A percentile compares a stretch with the other conserved stretches of the same genome.
Conservation (phyloP, 2,113 vertebrate genomes). For the Brachypodius melanocephalos region DNA sequence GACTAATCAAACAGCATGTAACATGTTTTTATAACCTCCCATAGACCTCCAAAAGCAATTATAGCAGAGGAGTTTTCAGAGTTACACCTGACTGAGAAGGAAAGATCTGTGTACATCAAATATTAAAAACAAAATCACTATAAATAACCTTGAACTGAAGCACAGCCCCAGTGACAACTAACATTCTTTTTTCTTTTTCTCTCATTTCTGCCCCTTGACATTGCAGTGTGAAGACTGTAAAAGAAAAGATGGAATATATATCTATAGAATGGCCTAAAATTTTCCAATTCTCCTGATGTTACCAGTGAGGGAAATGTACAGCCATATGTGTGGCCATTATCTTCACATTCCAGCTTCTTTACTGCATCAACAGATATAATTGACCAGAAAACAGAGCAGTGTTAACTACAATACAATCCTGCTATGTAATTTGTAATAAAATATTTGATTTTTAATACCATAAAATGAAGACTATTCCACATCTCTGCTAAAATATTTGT, state of each 20-base stretch:
- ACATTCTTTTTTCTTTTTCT: not conserved
- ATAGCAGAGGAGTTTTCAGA: not conserved
- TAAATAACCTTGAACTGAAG: constrained; percentile 50
- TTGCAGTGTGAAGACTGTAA: not conserved
- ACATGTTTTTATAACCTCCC: not conserved
- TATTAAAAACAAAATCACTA: constrained; percentile 57
- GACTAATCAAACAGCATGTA: not conserved
- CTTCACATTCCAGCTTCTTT: not conserved
- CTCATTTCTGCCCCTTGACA: constrained; percentile 38
- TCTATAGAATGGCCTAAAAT: not conserved
- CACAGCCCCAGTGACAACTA: not conserved
- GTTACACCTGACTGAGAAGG: constrained; percentile 48
- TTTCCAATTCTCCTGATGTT: not conserved
- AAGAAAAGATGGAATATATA: not conserved
- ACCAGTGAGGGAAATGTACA: not conserved
- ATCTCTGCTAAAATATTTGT: constrained; percentile 21
- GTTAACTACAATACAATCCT: not conserved
- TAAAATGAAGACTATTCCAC: not conserved
- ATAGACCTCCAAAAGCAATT: constrained; percentile 24
- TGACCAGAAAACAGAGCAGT: not conserved
- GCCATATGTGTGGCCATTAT: not conserved
- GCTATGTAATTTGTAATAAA: not conserved
- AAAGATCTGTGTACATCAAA: constrained; percentile 56
- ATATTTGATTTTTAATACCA: not conserved
- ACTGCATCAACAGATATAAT: not conserved